Conservation (phyloP, 2,888 invertebrate species). For the Germaria angustata region DNA sequence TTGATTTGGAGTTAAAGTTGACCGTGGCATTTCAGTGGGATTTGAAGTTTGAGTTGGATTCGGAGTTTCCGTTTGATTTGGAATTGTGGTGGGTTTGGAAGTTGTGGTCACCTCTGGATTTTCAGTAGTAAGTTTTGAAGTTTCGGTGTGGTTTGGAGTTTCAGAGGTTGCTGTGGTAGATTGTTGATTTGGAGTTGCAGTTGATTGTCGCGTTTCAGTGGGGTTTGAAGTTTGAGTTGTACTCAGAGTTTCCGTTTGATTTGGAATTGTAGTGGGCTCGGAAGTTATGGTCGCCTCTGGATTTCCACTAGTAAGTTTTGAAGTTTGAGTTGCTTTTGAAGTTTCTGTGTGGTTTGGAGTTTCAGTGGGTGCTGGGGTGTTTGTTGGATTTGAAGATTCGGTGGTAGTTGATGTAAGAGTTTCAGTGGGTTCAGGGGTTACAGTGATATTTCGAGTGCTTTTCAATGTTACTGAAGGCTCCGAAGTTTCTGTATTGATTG, state of each 20-base stretch:
- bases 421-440: background rate
- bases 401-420: background rate
- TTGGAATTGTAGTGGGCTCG: background rate
- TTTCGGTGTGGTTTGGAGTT: background rate
- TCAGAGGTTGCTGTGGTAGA: too few species aligned
- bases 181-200: background rate
- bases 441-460: background rate
- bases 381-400: background rate
- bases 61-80: background rate
- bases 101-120: background rate
- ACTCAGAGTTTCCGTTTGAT: too few species aligned
- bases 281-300: background rate
- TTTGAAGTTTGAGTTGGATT: background rate
- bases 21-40: background rate
- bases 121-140: slow-evolving; percentile 44
- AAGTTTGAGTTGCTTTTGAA: background rate
- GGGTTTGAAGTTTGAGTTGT: background rate
- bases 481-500: too few species aligned
- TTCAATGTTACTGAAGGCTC: too few species aligned
- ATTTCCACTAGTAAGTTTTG: slow-evolving; percentile 42
- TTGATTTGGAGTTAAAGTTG: background rate
- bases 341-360: background rate
- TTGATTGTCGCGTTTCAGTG: background rate
- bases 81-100: background rate
- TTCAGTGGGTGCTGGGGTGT: too few species aligned